phyloP scores from a whole-genome alignment of 2,797 vertebrate species.

The Neopelma chrysocephalum region DNA sequence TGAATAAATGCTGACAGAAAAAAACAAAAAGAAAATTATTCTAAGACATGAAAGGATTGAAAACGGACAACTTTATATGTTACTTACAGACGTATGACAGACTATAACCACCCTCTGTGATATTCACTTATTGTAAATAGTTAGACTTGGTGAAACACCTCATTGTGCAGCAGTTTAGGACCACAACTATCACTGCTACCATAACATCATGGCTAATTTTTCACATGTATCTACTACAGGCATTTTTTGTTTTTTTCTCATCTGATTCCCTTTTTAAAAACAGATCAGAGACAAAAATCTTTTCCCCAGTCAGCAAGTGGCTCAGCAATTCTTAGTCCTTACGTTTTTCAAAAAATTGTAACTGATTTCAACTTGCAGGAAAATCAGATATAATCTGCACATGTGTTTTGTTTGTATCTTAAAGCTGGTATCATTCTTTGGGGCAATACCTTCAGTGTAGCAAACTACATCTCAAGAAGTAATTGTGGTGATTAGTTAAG shows the following conservation, averaged over 20 bases:
- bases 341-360: neutral
- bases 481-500: neutral
- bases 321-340: neutral
- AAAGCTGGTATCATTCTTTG: neutral
- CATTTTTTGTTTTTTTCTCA: neutral
- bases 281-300: neutral
- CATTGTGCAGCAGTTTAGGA: neutral
- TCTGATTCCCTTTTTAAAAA: neutral
- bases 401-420: neutral
- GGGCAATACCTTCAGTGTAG: neutral
- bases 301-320: neutral
- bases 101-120: neutral
- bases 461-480: neutral
- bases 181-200: neutral
- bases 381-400: neutral
- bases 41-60: neutral
- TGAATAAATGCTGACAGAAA: neutral
- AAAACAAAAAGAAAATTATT: neutral
- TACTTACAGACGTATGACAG: neutral
- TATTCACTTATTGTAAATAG: neutral
- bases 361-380: neutral
- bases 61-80: neutral
- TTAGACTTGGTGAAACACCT: neutral
- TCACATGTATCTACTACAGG: neutral
- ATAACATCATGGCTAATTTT: neutral